Evolutionary conservation across 2,888 invertebrate species (phyloP), one percentile per base, ranked within the genome.

Genomic region (Elegia similella): DNA sequence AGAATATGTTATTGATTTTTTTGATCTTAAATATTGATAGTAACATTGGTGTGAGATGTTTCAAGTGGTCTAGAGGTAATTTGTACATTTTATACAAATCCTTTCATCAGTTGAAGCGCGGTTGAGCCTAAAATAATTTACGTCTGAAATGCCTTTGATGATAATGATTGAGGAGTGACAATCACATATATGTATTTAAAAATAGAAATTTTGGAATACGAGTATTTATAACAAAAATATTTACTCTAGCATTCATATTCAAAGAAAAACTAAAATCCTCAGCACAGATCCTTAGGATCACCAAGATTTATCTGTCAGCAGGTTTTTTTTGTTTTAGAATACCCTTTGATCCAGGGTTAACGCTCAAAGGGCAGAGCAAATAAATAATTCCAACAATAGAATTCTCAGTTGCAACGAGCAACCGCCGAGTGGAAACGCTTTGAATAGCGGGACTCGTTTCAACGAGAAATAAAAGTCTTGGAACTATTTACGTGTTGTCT

Each of bases 341-440:
- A 8, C 50, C 17, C 34, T 34, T 38, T 50, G 32, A 32, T 50
- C 32, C 34, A 17, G 34, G 48, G 8, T 15, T 38, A 34, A 17
- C n/a, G n/a, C 13, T 50, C 50, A 50, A 50, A 50, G 50, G 50
- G 50, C 16, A 16, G 12, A 50, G 50, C 34, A 50, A 50, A 50
- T 50, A 48, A 48, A 48, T 32, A 16, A 32, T 50, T 50, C 17
- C 34, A 50, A 50, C 50, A 50, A 17, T 50, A 50, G 50, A 34
- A 5, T 48, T 48, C 30, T 30, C 30, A 12, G n/a, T 10, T 12
- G n/a, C 6, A 38, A 38, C 23, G 23, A 23, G 23, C 23, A 23
- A n/a, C 46, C 6, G 23, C 46, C 12, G 15, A 50, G 48, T 15
- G 34, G 32, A 50, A 50, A n/a, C 8, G 32, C 48, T 34, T 32